phyloP scores from a whole-genome alignment of 2,113 vertebrate genomes.

The Odocoileus hemionus region DNA sequence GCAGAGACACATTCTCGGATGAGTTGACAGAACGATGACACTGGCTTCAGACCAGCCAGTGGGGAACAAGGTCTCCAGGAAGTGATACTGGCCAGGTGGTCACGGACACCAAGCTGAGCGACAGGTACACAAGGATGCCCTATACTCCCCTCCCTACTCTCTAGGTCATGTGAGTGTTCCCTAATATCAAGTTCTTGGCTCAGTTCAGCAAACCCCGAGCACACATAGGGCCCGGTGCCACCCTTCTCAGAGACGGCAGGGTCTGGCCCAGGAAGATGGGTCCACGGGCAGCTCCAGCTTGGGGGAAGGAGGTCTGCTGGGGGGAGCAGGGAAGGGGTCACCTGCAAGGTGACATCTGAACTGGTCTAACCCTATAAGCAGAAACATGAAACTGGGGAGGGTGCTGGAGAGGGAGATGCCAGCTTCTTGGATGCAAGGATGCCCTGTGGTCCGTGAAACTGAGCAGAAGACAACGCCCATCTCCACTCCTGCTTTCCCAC shows the following conservation, averaged over 20 bases:
- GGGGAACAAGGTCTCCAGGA: background rate
- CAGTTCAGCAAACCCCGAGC: background rate
- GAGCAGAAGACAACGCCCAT: fast-evolving
- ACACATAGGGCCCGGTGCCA: background rate
- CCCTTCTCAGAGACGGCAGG: background rate
- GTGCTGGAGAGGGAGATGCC: background rate
- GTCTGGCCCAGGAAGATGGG: background rate
- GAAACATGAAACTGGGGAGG: fast-evolving
- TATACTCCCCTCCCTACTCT: background rate
- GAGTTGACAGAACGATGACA: background rate
- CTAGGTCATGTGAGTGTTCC: background rate
- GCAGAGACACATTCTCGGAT: background rate
- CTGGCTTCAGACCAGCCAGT: background rate
- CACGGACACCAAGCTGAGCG: background rate
- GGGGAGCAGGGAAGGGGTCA: background rate
- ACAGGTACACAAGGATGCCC: background rate
- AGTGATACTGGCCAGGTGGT: background rate
- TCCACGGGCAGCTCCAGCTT: background rate
- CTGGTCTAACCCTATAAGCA: background rate
- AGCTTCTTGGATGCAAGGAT: background rate
- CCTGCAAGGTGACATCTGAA: background rate
- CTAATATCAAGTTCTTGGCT: background rate
- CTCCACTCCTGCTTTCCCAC: background rate
- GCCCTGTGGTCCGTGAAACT: background rate
- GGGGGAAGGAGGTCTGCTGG: background rate